Evolutionary conservation across 2,113 vertebrate species (phyloP).

Genomic region (Prunella fulvescens): DNA sequence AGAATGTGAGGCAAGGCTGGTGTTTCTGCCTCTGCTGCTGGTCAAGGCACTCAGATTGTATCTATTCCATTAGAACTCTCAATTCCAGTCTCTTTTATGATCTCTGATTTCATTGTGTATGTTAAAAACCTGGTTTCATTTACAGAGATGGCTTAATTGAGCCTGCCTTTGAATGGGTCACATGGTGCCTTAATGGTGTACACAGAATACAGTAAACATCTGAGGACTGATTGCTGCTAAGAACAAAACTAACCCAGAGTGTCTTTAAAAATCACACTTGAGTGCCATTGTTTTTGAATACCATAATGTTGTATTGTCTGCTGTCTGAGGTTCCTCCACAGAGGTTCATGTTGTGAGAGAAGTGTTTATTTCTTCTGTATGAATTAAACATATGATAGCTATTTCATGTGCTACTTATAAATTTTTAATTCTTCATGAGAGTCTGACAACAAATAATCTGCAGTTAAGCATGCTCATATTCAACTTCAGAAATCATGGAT

Average conservation of each 20-base stretch:
- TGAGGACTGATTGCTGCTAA: slow-evolving; percentile 19
- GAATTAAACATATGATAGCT: slow-evolving; percentile 40
- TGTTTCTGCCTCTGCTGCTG: neutral
- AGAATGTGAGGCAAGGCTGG: neutral
- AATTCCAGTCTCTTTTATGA: neutral
- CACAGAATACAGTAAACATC: slow-evolving; percentile 17
- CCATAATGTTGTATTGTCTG: neutral
- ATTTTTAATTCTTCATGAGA: slow-evolving; percentile 45
- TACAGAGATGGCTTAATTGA: slow-evolving; percentile 13
- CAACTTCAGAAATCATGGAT: neutral
- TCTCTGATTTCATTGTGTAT: neutral
- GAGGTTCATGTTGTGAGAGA: neutral
- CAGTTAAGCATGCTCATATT: neutral
- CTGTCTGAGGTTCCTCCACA: neutral
- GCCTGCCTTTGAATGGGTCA: slow-evolving; percentile 3
- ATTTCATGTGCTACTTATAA: neutral
- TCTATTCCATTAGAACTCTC: neutral
- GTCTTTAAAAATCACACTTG: slow-evolving; percentile 17
- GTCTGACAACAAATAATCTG: neutral
- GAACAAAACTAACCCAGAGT: neutral
- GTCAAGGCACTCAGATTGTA: neutral
- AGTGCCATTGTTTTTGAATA: neutral
- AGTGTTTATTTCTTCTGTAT: slow-evolving; percentile 21
- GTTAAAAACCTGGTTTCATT: slow-evolving; percentile 11
- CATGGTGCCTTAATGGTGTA: slow-evolving; percentile 17